Base-by-base conservation (phyloP, 2,888 invertebrate genomes). In the Lathronympha strigana region DNA sequence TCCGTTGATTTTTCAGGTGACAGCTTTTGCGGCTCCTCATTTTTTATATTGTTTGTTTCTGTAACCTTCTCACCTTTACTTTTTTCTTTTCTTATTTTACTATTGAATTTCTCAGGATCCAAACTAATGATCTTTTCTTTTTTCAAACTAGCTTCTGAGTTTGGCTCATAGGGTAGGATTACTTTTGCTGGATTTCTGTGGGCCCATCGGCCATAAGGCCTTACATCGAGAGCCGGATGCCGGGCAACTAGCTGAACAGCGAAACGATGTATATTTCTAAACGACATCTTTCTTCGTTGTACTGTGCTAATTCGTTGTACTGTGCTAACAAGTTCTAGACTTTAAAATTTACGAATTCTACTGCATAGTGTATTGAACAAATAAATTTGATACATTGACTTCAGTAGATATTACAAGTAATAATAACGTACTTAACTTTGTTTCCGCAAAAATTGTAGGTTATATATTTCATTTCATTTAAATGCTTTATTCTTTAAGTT, bases 131-230 rank as follows among this genome's bases (percentile, higher is more conserved):
- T 69, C 66, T 84, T 87, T 72, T 93, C 92, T 70, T 86, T 82
- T 75, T 85, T 90, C 4, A 91, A 76, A 61, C 67, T 75, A 11
- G 73, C 72, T 69, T 85, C 80, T 2, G 78, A 69, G 36, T 78
- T 77, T 11, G 80, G 73, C 70, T 84, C 83, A 69, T 93, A 92
- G 15, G 93, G 92, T 58, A 94, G 83, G 31, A 92, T 73, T 45
- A 94, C 91, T 73, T 88, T 91, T 25, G 81, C 79, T 21, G 94
- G 94, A 63, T 76, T 84, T 62, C 95, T 92, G 73, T 92, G 92
- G 67, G 81, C 70, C 93, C 93, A 94, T 73, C 93, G 87, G 13
- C 83, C 76, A 69, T 90, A 89, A 73, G 79, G 82, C 76, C 87
- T 84, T 63, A 76, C 72, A 67, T 63, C 66, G 61, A 69, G 31